Conservation (phyloP, 2,888 invertebrate genomes). For the Clusia tigrina region DNA sequence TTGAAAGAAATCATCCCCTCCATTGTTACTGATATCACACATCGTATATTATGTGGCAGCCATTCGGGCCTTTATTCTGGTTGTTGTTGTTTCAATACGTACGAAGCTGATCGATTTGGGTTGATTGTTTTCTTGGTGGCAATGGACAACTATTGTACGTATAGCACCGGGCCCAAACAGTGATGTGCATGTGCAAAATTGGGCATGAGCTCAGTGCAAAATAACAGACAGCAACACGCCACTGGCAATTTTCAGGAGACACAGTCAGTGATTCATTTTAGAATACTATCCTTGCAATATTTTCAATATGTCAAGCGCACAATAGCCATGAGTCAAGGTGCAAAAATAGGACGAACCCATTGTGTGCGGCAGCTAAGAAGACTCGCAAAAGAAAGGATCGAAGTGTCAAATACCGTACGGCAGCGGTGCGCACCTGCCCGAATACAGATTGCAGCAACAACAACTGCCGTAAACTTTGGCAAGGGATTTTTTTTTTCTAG, state of each 20-base stretch:
- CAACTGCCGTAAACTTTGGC: background rate
- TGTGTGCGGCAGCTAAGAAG: conserved; percentile 36
- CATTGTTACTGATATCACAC: conserved; percentile 61
- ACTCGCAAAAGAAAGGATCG: conserved; percentile 11
- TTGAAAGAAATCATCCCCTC: conserved; percentile 47
- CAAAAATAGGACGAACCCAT: conserved; percentile 56
- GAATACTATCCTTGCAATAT: conserved; percentile 3
- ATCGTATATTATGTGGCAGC: conserved; percentile 51
- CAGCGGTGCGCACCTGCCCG: conserved; percentile 47
- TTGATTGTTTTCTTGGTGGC: conserved; percentile 25
- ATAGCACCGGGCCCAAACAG: conserved; percentile 39
- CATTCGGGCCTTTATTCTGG: too few relatives aligned
- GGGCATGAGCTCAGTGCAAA: background rate
- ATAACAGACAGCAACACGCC: background rate
- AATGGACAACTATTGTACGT: conserved; percentile 23
- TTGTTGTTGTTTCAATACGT: conserved; percentile 40
- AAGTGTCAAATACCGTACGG: background rate
- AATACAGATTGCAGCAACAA: conserved; percentile 39
- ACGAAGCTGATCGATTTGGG: conserved; percentile 29
- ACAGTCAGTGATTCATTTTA: background rate
- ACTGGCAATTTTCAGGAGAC: background rate
- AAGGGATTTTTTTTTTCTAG: conserved; percentile 39
- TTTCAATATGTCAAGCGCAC: background rate
- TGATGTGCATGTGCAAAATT: conserved; percentile 18
- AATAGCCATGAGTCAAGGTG: conserved; percentile 53